These are phyloP conservation scores for Cyanistes caeruleus DNA, from an alignment of 2,113 vertebrate species.

Conservation along the genomic window DNA sequence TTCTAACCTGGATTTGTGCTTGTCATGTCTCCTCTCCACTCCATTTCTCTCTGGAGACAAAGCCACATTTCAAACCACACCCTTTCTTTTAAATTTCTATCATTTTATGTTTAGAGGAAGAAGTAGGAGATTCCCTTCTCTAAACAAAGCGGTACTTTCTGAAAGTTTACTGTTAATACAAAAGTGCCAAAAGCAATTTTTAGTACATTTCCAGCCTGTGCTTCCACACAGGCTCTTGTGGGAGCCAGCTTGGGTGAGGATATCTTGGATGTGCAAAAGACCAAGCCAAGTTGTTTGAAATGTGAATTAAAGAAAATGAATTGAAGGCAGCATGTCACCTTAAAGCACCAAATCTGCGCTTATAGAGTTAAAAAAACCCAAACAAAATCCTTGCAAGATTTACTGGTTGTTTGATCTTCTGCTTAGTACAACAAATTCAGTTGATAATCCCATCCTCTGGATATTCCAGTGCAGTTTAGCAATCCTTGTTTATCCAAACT, in stretches of 20 bases:
- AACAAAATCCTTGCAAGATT: background rate
- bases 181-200: background rate
- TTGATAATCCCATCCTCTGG: background rate
- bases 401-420: background rate
- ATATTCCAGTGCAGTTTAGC: background rate
- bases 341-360: background rate
- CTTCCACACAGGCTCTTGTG: background rate
- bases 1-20: background rate
- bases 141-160: background rate
- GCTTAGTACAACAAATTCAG: background rate
- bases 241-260: background rate
- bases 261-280: background rate
- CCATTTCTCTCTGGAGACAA: no score
- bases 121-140: background rate
- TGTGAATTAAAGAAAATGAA: background rate
- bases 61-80: background rate
- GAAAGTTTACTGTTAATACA: background rate
- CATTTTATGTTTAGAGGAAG: background rate
- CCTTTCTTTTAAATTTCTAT: background rate
- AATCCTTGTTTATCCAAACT: background rate
- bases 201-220: background rate
- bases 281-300: background rate
- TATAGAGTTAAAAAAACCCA: fast-evolving
- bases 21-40: fast-evolving
- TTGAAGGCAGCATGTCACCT: background rate